phyloP scores from a whole-genome alignment of 2,888 invertebrate species.

The Cryptus viduatorius region DNA sequence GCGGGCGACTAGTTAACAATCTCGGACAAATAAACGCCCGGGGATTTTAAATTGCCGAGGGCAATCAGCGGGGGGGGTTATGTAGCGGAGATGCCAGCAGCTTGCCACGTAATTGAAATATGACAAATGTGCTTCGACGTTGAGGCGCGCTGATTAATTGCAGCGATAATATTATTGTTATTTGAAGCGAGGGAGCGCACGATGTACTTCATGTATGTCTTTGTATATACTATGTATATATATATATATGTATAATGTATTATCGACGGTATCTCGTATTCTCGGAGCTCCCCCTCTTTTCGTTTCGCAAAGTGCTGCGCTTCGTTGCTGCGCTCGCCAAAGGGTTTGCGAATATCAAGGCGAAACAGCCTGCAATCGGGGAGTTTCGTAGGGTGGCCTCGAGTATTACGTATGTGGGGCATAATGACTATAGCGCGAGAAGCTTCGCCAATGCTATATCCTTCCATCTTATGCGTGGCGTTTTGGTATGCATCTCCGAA shows the following conservation, averaged over 20 bases:
- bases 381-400: neutral
- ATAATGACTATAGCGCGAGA: neutral
- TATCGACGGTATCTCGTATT: neutral
- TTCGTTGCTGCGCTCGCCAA: neutral
- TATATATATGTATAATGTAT: neutral
- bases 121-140: slow-evolving; percentile 68
- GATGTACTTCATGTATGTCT: neutral
- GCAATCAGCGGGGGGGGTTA: slow-evolving; percentile 20
- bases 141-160: slow-evolving; percentile 64
- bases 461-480: neutral
- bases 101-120: slow-evolving; percentile 65
- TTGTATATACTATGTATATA: neutral
- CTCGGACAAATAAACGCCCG: slow-evolving; percentile 51
- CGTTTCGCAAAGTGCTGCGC: neutral
- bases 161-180: slow-evolving; percentile 66
- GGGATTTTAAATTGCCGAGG: slow-evolving; percentile 61
- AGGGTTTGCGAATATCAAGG: slow-evolving; percentile 3
- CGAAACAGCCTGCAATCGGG: neutral
- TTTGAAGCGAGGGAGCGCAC: slow-evolving; percentile 41
- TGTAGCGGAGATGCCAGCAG: slow-evolving; percentile 11
- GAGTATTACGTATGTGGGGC: slow-evolving; percentile 5
- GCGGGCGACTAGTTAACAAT: slow-evolving; percentile 33
- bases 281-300: neutral
- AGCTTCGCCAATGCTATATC: slow-evolving; percentile 4
- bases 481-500: slow-evolving; percentile 14